A percentile compares a stretch with the other conserved stretches of the same genome.
Evolutionary conservation across 2,888 invertebrate genomes (phyloP).

Genomic region (Anthophora plumipes): DNA sequence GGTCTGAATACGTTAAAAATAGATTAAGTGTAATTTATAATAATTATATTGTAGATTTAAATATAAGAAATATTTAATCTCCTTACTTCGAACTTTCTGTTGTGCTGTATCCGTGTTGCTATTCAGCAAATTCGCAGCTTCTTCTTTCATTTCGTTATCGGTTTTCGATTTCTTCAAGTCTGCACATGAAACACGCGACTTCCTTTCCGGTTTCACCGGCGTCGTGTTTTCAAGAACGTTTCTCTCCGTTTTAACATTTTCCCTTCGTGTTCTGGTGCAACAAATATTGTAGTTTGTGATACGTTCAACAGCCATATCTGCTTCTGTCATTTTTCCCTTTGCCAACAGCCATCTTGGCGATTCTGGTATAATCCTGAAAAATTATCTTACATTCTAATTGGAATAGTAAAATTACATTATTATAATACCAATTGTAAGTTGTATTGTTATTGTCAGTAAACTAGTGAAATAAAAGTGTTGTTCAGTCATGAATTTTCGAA

Average conservation of each 20-base stretch:
- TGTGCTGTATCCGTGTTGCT: slow-evolving; percentile 43
- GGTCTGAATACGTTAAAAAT: too few species aligned
- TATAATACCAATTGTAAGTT: too few species aligned
- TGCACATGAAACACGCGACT: slow-evolving; percentile 68
- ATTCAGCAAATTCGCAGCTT: slow-evolving; percentile 73
- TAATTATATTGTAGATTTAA: too few species aligned
- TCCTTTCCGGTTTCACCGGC: slow-evolving; percentile 74
- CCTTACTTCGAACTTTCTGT: slow-evolving; percentile 60
- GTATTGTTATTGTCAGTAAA: too few species aligned
- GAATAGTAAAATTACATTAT: not conserved
- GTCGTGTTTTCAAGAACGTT: slow-evolving; percentile 56
- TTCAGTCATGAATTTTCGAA: too few species aligned
- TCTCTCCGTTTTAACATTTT: slow-evolving; percentile 50
- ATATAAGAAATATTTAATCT: not conserved
- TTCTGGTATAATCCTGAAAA: slow-evolving; percentile 83
- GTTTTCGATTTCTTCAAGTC: slow-evolving; percentile 64
- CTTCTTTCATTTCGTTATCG: slow-evolving; percentile 62
- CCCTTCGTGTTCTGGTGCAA: slow-evolving; percentile 64
- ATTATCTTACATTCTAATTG: not conserved
- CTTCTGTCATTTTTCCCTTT: slow-evolving; percentile 79
- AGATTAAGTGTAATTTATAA: too few species aligned
- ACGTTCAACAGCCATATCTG: slow-evolving; percentile 78
- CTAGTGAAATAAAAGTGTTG: too few species aligned
- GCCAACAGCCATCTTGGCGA: slow-evolving; percentile 83
- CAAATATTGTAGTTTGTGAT: slow-evolving; percentile 80